These are phyloP conservation scores for Artemia sinica DNA, from an alignment of 2,888 invertebrate species.

Conservation along the genomic window DNA sequence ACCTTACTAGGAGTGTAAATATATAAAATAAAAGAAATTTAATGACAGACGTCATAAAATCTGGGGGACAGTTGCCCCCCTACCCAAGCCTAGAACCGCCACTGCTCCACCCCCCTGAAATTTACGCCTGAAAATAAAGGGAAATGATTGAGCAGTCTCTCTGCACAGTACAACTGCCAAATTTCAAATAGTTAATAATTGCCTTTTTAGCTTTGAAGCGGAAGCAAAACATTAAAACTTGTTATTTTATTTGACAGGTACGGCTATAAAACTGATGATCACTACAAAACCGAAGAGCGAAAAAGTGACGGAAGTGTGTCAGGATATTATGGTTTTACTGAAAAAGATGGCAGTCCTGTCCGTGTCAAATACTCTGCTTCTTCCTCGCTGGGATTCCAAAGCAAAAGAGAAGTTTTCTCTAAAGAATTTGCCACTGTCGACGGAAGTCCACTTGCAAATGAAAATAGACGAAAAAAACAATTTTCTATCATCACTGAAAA, in stretches of 20 bases:
- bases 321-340: slow-evolving; percentile 4
- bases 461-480: neutral
- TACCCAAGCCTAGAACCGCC: too few relatives aligned
- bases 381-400: neutral
- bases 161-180: too few relatives aligned
- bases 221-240: neutral
- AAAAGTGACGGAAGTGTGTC: neutral
- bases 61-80: too few relatives aligned
- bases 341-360: neutral
- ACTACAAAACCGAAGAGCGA: slow-evolving; percentile 11
- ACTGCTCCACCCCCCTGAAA: too few relatives aligned
- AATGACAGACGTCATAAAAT: too few relatives aligned
- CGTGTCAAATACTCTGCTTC: neutral
- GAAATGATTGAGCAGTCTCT: too few relatives aligned
- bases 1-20: too few relatives aligned
- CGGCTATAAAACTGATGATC: neutral
- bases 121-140: too few relatives aligned
- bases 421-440: neutral
- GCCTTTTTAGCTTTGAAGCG: neutral
- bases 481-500: neutral
- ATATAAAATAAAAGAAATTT: too few relatives aligned
- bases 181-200: neutral
- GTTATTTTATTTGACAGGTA: neutral
- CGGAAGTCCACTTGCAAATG: neutral
- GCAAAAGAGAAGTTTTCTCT: neutral